Evolutionary conservation across 2,113 vertebrate genomes (phyloP), one percentile per base, ranked within the genome.

Genomic region (Eublepharis macularius): DNA sequence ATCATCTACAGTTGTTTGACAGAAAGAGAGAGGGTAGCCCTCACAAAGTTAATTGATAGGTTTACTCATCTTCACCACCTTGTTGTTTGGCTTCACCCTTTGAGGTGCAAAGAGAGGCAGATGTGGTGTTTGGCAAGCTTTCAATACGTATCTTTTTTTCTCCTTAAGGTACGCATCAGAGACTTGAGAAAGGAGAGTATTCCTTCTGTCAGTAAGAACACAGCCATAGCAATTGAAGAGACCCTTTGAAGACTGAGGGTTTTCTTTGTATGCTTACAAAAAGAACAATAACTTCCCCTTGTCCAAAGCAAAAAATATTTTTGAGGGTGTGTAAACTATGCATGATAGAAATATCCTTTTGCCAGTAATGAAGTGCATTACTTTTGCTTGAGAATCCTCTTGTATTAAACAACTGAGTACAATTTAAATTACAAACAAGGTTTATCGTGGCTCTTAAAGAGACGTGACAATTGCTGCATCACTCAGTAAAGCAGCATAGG

Each of bases 81-180:
- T 92, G 89, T 75, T 91, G 88, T 47, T 94, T 91, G 89, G 92
- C 89, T 90, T 95, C 90, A 66, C 86, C 89, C 92, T 89, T 82
- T 57, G 92, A 95, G 92, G 94, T 94, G 94, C 85, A 94, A 94
- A 93, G 85, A 92, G 88, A 94, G 90, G 90, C 94, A 95, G 94
- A 94, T 95, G 94, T 91, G 93, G 89, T 88, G 90, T 92, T 86
- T 95, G 94, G 94, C 94, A 93, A 84, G 92, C 79, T 95, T 90
- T 94, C 93, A 95, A 91, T 89, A 89, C 76, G 72, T 86, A 92
- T 94, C 85, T 93, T 88, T 87, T 87, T 75, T 81, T 80, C 86
- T 82, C 86, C 93, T 90, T 89, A 91, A 94, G 90, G 86, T 90
- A 66, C 84, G 85, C 76, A 77, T 91, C 68, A 83, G 83, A 49